These are phyloP conservation scores for Chouioia cunea DNA, from an alignment of 2,888 invertebrate species.

Conservation along the genomic window DNA sequence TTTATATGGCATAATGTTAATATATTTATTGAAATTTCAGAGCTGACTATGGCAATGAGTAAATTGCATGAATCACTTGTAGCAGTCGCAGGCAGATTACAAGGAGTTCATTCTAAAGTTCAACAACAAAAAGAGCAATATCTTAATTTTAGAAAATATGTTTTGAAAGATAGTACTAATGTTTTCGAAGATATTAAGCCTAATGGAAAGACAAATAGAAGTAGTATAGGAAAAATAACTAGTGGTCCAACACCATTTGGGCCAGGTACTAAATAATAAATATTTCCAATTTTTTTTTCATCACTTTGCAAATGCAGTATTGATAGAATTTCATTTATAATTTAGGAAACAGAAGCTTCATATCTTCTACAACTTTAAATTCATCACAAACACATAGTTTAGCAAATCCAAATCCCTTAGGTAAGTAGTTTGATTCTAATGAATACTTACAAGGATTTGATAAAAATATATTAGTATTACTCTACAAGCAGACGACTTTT, in stretches of 20 bases:
- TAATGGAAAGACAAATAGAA: constrained; percentile 57
- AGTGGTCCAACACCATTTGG: constrained; percentile 76
- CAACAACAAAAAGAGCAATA: constrained; percentile 88
- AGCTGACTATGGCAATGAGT: constrained; percentile 82
- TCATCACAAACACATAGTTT: constrained; percentile 59
- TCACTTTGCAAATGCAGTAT: background rate
- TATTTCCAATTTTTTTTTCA: background rate
- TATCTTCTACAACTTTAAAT: constrained; percentile 60
- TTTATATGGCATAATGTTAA: background rate
- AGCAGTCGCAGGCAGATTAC: constrained; percentile 87
- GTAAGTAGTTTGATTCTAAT: constrained; percentile 53
- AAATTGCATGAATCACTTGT: constrained; percentile 89
- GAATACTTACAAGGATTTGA: background rate
- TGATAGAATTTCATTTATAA: constrained; percentile 22
- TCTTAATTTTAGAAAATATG: constrained; percentile 82
- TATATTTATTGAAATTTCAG: constrained; percentile 68
- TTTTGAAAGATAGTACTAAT: constrained; percentile 82
- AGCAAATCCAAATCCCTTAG: constrained; percentile 63
- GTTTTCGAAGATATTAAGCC: constrained; percentile 75
- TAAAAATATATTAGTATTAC: background rate
- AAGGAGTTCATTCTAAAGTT: constrained; percentile 83
- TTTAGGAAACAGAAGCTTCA: constrained; percentile 63
- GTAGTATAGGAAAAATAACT: constrained; percentile 67
- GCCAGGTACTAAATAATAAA: constrained; percentile 57
- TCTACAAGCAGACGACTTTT: constrained; percentile 2